A percentile compares a stretch with the other conserved stretches of the same genome.
These are phyloP conservation scores for Actinia equina DNA, from an alignment of 64 coral and sea anemone species.

Conservation along the genomic window DNA sequence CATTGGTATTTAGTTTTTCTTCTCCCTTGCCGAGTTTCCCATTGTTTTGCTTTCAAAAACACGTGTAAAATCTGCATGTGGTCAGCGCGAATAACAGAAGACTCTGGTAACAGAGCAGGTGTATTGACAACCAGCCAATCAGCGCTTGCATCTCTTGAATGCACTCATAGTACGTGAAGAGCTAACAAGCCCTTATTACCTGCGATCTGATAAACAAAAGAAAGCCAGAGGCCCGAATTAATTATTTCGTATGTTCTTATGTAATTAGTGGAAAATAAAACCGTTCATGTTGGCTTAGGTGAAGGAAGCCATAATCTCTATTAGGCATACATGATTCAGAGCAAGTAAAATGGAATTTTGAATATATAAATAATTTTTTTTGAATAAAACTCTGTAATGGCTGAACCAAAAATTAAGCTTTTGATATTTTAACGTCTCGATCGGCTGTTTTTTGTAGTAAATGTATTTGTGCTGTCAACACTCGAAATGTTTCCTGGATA, in stretches of 20 bases:
- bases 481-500: too few species aligned
- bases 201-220: constrained; percentile 1
- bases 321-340: too few species aligned
- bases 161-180: not conserved
- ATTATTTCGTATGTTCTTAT: not conserved
- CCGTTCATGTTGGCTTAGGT: too few species aligned
- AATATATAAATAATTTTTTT: too few species aligned
- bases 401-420: too few species aligned
- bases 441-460: too few species aligned
- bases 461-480: too few species aligned
- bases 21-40: not conserved
- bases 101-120: not conserved
- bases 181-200: not conserved
- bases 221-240: not conserved
- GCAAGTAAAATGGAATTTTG: too few species aligned
- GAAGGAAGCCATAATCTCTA: too few species aligned
- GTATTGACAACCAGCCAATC: not conserved
- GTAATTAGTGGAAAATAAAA: too few species aligned
- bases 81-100: not conserved
- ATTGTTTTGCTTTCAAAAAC: not conserved
- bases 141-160: not conserved
- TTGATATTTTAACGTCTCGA: too few species aligned
- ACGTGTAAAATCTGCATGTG: constrained; percentile 22
- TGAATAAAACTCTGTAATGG: too few species aligned
- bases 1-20: constrained; percentile 2